phyloP scores from a whole-genome alignment of 2,797 vertebrate genomes.

The Acestrorhynchus altus region DNA sequence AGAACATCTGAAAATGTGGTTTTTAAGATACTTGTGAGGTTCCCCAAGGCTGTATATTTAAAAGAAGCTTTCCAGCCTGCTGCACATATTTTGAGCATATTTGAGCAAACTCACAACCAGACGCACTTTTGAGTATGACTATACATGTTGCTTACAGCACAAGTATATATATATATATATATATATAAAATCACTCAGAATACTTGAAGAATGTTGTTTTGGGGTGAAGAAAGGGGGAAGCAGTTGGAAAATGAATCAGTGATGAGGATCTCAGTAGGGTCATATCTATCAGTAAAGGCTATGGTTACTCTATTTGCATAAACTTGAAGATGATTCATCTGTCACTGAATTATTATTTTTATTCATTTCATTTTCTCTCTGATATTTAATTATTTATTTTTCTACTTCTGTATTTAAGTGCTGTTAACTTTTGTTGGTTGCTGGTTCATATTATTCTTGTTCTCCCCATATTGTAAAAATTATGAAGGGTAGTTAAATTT shows the following conservation, averaged over 20 bases:
- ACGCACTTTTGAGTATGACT: slow-evolving; percentile 14
- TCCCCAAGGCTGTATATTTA: slow-evolving; percentile 21
- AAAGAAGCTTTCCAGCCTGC: slow-evolving; percentile 18
- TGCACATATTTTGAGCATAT: background rate
- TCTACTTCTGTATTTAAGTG: too few relatives aligned
- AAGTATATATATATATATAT: background rate
- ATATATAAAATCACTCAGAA: too few relatives aligned
- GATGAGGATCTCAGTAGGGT: background rate
- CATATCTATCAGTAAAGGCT: background rate
- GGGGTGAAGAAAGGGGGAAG: background rate
- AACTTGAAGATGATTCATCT: background rate
- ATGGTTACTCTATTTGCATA: slow-evolving; percentile 14
- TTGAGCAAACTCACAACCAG: slow-evolving; percentile 22
- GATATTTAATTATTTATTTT: too few relatives aligned
- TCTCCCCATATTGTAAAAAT: too few relatives aligned
- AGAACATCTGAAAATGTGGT: slow-evolving; percentile 27
- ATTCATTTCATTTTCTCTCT: too few relatives aligned
- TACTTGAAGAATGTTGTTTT: background rate
- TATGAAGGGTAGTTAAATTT: too few relatives aligned
- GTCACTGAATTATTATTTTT: slow-evolving; percentile 1
- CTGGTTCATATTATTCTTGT: too few relatives aligned
- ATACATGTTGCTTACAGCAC: background rate
- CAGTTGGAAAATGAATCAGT: background rate
- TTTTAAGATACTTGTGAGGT: slow-evolving; percentile 11
- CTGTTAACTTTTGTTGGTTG: too few relatives aligned